A percentile compares a stretch with the other conserved stretches of the same genome.
Evolutionary conservation across 53 echinoderm and acorn worm genomes (phyloP).

Genomic region (Glandiceps talaboti): DNA sequence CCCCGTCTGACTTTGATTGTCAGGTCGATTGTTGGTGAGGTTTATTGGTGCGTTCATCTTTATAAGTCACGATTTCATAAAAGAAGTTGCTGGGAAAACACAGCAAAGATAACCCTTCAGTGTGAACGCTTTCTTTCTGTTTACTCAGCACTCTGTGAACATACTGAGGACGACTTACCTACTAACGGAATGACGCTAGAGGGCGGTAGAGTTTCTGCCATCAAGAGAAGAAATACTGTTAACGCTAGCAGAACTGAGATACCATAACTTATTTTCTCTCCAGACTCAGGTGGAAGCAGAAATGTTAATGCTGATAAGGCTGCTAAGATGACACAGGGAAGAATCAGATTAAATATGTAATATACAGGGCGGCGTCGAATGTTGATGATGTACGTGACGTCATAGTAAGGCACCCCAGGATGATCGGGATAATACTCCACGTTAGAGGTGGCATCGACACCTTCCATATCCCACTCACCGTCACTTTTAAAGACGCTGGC

Average conservation of each 20-base stretch:
- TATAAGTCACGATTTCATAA: too few species aligned
- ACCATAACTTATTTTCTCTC: slow-evolving; percentile 44
- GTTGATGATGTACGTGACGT: slow-evolving; percentile 60
- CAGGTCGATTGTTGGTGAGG: too few species aligned
- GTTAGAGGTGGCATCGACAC: slow-evolving; percentile 27
- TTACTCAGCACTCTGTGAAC: too few species aligned
- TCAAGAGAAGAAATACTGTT: not conserved
- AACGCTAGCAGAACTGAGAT: not conserved
- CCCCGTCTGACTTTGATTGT: too few species aligned
- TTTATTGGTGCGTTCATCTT: too few species aligned
- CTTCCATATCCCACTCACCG: slow-evolving; percentile 95
- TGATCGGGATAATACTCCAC: slow-evolving; percentile 53
- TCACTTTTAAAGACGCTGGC: slow-evolving; percentile 61
- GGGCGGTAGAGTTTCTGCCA: not conserved
- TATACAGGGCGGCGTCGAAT: slow-evolving; percentile 52
- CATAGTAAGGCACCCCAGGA: slow-evolving; percentile 54
- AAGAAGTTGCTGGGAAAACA: too few species aligned
- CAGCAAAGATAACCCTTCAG: too few species aligned
- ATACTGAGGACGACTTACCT: not conserved
- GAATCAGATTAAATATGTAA: slow-evolving; percentile 77
- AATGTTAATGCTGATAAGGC: slow-evolving; percentile 67
- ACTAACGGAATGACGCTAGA: not conserved
- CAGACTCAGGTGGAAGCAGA: slow-evolving; percentile 87
- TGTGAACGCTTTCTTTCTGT: too few species aligned
- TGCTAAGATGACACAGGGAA: slow-evolving; percentile 72